Evolutionary conservation across 2,797 vertebrate species (phyloP).

Genomic region (Chrysocyon brachyurus): DNA sequence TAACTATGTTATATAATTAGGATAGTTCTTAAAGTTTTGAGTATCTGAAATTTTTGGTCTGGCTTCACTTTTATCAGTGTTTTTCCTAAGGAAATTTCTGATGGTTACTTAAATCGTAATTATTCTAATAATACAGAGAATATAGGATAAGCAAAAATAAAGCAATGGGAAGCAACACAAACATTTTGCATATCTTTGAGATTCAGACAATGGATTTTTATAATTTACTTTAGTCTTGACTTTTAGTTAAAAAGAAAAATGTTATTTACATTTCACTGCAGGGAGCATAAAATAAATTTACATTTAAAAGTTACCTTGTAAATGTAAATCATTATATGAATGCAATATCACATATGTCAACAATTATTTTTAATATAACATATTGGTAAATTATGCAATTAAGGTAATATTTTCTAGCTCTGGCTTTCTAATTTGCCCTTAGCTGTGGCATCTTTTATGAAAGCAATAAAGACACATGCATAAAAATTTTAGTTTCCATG

Average conservation of each 20-base stretch:
- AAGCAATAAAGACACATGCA: background rate
- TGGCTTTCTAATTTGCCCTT: background rate
- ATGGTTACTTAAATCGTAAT: background rate
- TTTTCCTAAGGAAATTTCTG: constrained; percentile 14
- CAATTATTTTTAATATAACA: background rate
- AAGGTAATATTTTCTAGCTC: background rate
- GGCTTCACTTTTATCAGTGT: constrained; percentile 12
- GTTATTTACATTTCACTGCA: background rate
- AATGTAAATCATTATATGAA: background rate
- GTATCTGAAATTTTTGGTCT: constrained; percentile 35
- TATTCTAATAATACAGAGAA: background rate
- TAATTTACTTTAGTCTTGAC: background rate
- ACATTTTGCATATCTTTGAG: background rate
- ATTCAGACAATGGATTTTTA: background rate
- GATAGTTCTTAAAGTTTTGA: constrained; percentile 69
- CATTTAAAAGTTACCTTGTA: background rate
- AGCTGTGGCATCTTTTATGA: background rate
- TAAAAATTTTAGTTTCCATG: background rate
- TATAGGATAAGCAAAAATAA: background rate
- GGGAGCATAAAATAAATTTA: background rate
- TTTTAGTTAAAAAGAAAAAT: background rate
- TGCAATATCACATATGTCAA: background rate
- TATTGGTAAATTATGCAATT: background rate
- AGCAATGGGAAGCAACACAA: background rate
- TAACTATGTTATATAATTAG: constrained; percentile 76